These are phyloP conservation scores for Trididemnum clinides DNA, from an alignment of 23 tunicate genomes.

Conservation along the genomic window DNA sequence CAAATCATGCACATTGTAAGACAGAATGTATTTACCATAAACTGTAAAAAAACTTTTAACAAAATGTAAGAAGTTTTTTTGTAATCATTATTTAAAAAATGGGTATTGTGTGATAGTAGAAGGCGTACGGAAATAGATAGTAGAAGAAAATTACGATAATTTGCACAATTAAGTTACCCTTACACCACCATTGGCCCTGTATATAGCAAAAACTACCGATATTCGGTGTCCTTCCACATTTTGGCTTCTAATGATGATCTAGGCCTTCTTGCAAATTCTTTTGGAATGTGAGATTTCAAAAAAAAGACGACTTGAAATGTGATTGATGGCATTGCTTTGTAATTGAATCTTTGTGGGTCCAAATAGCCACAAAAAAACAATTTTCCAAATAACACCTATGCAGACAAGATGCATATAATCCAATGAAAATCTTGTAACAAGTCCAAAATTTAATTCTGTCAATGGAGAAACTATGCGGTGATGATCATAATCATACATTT, in stretches of 20 bases:
- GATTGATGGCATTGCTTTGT: not conserved
- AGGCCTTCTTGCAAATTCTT: constrained; percentile 36
- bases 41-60: constrained; percentile 10
- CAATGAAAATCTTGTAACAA: constrained; percentile 26
- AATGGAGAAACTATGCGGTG: constrained; percentile 27
- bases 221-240: constrained; percentile 61
- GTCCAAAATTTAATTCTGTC: constrained; percentile 25
- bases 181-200: constrained; percentile 47
- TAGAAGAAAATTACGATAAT: constrained; percentile 35
- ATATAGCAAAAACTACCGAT: constrained; percentile 44
- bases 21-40: constrained; percentile 33
- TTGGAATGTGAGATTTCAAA: not conserved
- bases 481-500: constrained; percentile 25
- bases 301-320: not conserved
- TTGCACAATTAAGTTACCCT: not conserved
- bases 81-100: not conserved
- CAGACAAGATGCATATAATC: constrained; percentile 65
- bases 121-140: not conserved
- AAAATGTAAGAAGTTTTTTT: constrained; percentile 8
- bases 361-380: constrained; percentile 30
- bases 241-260: constrained; percentile 31
- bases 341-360: constrained; percentile 24
- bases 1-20: constrained; percentile 39
- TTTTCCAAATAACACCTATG: constrained; percentile 34
- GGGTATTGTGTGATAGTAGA: not conserved